These are phyloP conservation scores for Sarotherodon lohbergeri DNA, from an alignment of 2,113 vertebrate genomes.

Conservation along the genomic window DNA sequence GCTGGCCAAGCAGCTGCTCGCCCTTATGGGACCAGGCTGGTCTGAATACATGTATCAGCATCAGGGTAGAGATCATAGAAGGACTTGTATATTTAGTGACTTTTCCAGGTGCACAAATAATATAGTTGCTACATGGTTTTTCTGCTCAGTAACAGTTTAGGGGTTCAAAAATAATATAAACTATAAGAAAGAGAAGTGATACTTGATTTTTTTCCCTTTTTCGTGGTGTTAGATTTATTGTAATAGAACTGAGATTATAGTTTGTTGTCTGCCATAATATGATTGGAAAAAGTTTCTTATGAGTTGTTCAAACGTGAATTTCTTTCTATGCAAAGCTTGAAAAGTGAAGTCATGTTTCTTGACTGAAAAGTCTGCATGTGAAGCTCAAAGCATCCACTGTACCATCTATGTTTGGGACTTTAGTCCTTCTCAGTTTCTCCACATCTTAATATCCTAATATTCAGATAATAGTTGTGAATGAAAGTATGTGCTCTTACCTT, in stretches of 20 bases:
- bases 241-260: background rate
- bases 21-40: background rate
- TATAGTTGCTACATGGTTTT: background rate
- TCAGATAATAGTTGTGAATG: background rate
- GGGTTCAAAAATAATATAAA: background rate
- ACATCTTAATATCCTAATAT: background rate
- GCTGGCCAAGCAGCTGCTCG: background rate
- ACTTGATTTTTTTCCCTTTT: background rate
- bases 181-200: background rate
- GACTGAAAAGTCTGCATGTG: background rate
- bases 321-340: background rate
- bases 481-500: rapidly evolving
- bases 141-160: background rate
- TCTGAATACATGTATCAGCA: background rate
- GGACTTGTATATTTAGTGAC: background rate
- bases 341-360: rapidly evolving
- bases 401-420: background rate
- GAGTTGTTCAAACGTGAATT: rapidly evolving
- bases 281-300: background rate
- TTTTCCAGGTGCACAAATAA: background rate
- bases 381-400: background rate
- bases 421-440: rapidly evolving
- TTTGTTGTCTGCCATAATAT: rapidly evolving
- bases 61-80: background rate
- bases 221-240: rapidly evolving